A percentile compares a stretch with the other conserved stretches of the same genome.
Evolutionary conservation across 1,140 invertebrate species (phyloP).

Genomic region (Euura lappo): DNA sequence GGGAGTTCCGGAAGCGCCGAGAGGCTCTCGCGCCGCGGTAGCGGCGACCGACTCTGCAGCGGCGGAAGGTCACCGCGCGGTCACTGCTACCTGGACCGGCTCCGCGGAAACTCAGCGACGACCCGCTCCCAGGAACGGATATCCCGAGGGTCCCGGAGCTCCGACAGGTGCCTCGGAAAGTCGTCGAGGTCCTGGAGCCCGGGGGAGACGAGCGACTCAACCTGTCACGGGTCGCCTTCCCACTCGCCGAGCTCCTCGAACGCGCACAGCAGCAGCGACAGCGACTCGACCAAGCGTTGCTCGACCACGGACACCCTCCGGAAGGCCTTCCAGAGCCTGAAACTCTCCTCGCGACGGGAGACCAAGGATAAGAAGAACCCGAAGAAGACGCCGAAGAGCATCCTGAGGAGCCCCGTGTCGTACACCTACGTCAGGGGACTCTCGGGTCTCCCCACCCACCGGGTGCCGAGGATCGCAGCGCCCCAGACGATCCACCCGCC

Average conservation of each 20-base stretch:
- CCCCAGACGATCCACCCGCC: conserved; percentile 31
- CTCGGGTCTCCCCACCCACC: conserved; percentile 78
- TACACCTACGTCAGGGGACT: conserved; percentile 81
- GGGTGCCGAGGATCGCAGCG: conserved; percentile 67
- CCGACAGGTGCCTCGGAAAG: conserved; percentile 30
- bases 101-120: conserved; percentile 31
- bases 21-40: conserved; percentile 40
- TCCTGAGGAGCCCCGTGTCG: conserved; percentile 74
- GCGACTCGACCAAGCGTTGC: conserved; percentile 62
- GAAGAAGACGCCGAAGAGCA: conserved; percentile 71
- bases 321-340: conserved; percentile 73
- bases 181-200: conserved; percentile 52
- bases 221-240: conserved; percentile 31
- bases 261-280: conserved; percentile 56
- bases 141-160: conserved; percentile 28
- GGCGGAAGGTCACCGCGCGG: conserved; percentile 29
- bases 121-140: conserved; percentile 42
- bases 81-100: conserved; percentile 37
- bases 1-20: conserved; percentile 48
- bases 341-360: conserved; percentile 66
- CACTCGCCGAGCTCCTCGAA: conserved; percentile 50
- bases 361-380: conserved; percentile 43
- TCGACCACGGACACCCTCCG: conserved; percentile 70
- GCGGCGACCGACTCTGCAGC: conserved; percentile 40
- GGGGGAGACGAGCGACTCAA: conserved; percentile 25